phyloP scores from a whole-genome alignment of 2,797 vertebrate species.

The Enteromius afrohamiltoni region DNA sequence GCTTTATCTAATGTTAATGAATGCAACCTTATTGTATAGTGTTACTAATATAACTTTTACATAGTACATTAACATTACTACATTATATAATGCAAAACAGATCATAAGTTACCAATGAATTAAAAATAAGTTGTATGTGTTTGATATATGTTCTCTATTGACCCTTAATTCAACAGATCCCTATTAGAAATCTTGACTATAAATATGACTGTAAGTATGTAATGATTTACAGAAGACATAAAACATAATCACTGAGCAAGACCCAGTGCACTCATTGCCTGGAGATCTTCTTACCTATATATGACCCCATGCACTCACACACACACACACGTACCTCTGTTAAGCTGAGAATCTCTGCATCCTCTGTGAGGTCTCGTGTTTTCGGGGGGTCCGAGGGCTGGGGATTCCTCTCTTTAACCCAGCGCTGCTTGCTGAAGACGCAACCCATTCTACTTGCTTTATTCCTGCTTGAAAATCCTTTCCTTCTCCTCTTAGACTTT shows the following conservation, averaged over 20 bases:
- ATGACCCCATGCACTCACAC: slow-evolving; percentile 19
- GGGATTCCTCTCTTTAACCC: slow-evolving; percentile 57
- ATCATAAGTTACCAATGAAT: neutral
- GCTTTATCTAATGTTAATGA: neutral
- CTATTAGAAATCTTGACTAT: neutral
- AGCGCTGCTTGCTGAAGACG: slow-evolving; percentile 68
- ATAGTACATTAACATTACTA: neutral
- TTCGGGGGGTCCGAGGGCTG: slow-evolving; percentile 59
- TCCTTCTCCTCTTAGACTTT: slow-evolving; percentile 61
- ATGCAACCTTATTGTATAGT: too few relatives aligned
- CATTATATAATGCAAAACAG: neutral
- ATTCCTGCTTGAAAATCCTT: slow-evolving; percentile 41
- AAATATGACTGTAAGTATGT: neutral
- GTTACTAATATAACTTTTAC: neutral
- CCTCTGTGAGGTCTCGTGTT: slow-evolving; percentile 62
- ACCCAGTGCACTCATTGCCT: slow-evolving; percentile 3
- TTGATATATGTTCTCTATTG: neutral
- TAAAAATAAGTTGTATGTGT: neutral
- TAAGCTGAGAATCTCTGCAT: slow-evolving; percentile 76
- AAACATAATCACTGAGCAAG: neutral
- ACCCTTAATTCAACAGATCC: neutral
- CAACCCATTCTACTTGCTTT: slow-evolving; percentile 73
- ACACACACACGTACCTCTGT: slow-evolving; percentile 69
- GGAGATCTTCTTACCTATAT: neutral
- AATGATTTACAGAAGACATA: slow-evolving; percentile 3